These are phyloP conservation scores for Rhadina sibilatrix DNA, from an alignment of 2,113 vertebrate species.

Conservation along the genomic window DNA sequence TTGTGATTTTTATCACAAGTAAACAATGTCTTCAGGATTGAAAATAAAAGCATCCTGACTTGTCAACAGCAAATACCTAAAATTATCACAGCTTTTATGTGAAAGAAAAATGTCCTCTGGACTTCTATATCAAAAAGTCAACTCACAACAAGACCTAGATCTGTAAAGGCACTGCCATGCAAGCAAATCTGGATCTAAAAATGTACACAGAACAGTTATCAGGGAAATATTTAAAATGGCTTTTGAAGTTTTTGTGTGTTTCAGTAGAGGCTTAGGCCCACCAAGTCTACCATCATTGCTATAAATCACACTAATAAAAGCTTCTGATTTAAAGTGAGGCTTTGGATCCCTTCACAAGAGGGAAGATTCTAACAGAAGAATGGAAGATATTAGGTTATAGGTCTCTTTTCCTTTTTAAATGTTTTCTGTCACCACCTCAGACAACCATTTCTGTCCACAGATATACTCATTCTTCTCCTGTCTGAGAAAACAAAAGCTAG, in stretches of 20 bases:
- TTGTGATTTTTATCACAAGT: background rate
- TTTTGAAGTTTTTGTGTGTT: background rate
- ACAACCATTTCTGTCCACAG: background rate
- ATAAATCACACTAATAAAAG: background rate
- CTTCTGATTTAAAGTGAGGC: background rate
- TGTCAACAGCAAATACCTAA: background rate
- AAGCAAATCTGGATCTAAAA: background rate
- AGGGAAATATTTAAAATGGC: background rate
- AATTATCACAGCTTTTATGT: background rate
- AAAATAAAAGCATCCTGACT: constrained; percentile 10
- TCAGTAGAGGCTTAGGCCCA: background rate
- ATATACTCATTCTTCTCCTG: background rate
- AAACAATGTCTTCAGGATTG: background rate
- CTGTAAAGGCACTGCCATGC: background rate
- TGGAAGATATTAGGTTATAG: background rate
- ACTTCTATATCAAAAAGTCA: background rate
- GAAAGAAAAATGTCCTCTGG: background rate
- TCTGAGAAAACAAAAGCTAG: background rate
- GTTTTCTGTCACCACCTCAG: background rate
- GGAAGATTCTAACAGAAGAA: background rate
- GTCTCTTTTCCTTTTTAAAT: background rate
- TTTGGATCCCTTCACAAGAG: background rate
- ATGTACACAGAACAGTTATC: background rate
- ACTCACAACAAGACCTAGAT: background rate
- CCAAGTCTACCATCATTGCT: background rate